phyloP scores from a whole-genome alignment of 2,797 vertebrate species.

The Acridotheres tristis region DNA sequence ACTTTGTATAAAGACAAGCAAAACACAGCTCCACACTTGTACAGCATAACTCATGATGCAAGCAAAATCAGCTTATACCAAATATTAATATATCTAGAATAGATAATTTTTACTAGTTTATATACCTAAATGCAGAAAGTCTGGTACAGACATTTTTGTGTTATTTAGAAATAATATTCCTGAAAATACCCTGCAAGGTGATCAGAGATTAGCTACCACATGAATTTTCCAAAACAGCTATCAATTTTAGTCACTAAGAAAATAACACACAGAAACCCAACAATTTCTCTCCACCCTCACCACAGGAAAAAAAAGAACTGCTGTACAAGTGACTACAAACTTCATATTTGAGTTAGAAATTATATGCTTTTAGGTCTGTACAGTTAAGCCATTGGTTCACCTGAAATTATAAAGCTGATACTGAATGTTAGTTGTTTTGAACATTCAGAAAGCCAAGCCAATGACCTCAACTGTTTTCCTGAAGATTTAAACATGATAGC shows the following conservation, averaged over 20 bases:
- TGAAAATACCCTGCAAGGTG: not conserved
- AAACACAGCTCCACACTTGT: not conserved
- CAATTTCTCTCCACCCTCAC: conserved; percentile 12
- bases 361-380: not conserved
- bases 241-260: conserved; percentile 46
- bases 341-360: conserved; percentile 34
- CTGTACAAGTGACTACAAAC: not conserved
- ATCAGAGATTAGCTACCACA: conserved; percentile 14
- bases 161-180: conserved; percentile 9
- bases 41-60: not conserved
- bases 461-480: conserved; percentile 16
- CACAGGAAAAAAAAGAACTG: not conserved
- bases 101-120: not conserved
- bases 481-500: not conserved
- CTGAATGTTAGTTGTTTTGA: not conserved
- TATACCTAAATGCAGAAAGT: not conserved
- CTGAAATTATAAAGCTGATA: conserved; percentile 7
- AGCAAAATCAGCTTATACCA: not conserved
- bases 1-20: not conserved
- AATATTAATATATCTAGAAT: not conserved
- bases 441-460: not conserved
- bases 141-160: not conserved
- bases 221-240: conserved; percentile 47
- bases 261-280: conserved; percentile 14
- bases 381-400: not conserved